A percentile compares a stretch with the other conserved stretches of the same genome.
Conservation (phyloP, 2,888 invertebrate species). For the Axea sp. region DNA sequence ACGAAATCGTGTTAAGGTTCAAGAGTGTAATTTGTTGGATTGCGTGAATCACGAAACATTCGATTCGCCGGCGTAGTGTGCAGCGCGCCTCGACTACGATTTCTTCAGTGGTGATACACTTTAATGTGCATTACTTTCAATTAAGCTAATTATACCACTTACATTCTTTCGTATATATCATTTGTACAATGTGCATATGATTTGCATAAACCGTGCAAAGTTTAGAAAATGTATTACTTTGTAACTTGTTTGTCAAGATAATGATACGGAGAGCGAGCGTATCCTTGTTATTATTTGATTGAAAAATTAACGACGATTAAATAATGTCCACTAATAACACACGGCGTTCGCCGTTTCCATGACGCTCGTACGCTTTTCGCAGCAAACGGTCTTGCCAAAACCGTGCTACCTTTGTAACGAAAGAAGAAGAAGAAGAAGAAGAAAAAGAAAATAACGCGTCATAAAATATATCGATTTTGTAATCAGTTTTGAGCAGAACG, state of each 20-base stretch:
- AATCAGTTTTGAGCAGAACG: too few species aligned
- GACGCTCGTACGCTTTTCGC: too few species aligned
- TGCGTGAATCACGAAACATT: conserved; percentile 63
- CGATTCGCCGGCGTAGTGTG: conserved; percentile 36
- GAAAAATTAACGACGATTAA: too few species aligned
- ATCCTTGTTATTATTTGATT: too few species aligned
- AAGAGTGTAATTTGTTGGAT: conserved; percentile 62
- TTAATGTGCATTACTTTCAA: conserved; percentile 62
- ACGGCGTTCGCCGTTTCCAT: too few species aligned
- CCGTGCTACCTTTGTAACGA: too few species aligned
- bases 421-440: too few species aligned
- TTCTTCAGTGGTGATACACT: conserved; percentile 61
- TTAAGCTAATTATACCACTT: conserved; percentile 58
- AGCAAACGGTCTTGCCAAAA: too few species aligned
- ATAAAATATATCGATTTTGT: too few species aligned
- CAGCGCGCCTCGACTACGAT: conserved; percentile 44
- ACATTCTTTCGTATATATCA: conserved; percentile 34
- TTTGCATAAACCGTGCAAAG: conserved; percentile 33
- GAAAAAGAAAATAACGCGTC: too few species aligned
- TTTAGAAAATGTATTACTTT: conserved; percentile 9
- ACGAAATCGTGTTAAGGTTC: conserved; percentile 56
- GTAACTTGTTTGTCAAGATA: conserved; percentile 22
- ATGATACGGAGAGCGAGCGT: too few species aligned
- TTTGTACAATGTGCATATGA: conserved; percentile 27
- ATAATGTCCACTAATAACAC: too few species aligned